phyloP scores from a whole-genome alignment of 2,888 invertebrate genomes.

The Apamea epomidion region DNA sequence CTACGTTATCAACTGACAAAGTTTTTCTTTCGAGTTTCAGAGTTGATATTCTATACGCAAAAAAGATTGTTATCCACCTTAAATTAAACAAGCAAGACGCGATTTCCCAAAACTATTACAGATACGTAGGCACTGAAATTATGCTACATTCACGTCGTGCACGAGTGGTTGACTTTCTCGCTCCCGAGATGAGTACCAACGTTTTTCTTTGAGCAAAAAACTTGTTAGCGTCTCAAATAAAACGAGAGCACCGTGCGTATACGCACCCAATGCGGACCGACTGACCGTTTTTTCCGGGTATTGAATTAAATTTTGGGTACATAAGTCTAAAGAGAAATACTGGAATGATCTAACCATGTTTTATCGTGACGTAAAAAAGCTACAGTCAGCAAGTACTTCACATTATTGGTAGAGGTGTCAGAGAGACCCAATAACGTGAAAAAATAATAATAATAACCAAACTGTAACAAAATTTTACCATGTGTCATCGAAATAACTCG shows the following conservation, averaged over 20 bases:
- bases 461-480: background rate
- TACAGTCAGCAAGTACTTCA: background rate
- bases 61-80: background rate
- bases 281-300: slow-evolving; percentile 47
- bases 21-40: background rate
- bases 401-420: background rate
- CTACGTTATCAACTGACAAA: background rate
- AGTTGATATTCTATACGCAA: background rate
- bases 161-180: slow-evolving; percentile 80
- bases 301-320: slow-evolving; percentile 45
- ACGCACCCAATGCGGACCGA: slow-evolving; percentile 56
- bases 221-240: slow-evolving; percentile 79
- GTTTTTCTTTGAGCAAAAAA: slow-evolving; percentile 81
- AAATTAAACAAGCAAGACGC: slow-evolving; percentile 13
- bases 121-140: slow-evolving; percentile 55
- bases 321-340: slow-evolving; percentile 32
- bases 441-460: background rate
- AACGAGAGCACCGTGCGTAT: slow-evolving; percentile 73
- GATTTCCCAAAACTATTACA: slow-evolving; percentile 42
- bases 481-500: slow-evolving; percentile 20
- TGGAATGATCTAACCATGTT: slow-evolving; percentile 47
- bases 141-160: slow-evolving; percentile 74
- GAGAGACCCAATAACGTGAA: background rate
- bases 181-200: slow-evolving; percentile 71
- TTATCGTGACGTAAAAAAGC: slow-evolving; percentile 36